Evolutionary conservation across 1,140 invertebrate species (phyloP), one percentile per base, ranked within the genome.

Genomic region (Zaprionus inermis): DNA sequence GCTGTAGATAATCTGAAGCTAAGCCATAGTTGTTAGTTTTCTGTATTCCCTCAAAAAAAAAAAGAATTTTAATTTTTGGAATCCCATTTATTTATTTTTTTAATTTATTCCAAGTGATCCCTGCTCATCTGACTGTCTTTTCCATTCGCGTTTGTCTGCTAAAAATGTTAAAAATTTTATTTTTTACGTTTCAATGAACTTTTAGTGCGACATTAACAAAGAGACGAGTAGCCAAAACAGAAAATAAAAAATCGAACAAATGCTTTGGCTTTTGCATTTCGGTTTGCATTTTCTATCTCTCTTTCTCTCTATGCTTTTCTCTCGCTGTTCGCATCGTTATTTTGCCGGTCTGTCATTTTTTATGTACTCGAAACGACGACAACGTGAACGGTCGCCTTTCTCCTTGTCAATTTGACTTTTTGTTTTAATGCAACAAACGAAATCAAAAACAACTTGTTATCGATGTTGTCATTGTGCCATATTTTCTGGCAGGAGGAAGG

Each of bases 401-500:
- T 75, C 59, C 63, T 81, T 69, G 71, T 63, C 56, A 69, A 69
- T 78, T 85, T 79, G 46, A 76, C 61, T 81, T 86, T 64, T 77
- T 88, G 79, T 79, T 79, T 80, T 83, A 80, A 89, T 83, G 73
- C 77, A 69, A 71, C 75, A 57, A 81, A 79, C 72, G 58, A 79
- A 86, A 81, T 77, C 83, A 82, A 79, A 86, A 79, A 77, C 83
- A 88, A 83, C 83, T 86, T 88, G 82, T 83, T 86, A 83, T 88
- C 83, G 83, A 71, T 86, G 83, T 78, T 85, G 83, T 69, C 69
- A 71, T 76, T 79, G 83, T 71, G 69, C 60, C 76, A 79, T 77
- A 71, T 63, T 79, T 88, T 52, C 60, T n/a, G 18, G 16, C 49
- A 36, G 18, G 51, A 12, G 14, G 10, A 22, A 22, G 4, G 55